Evolutionary conservation across 2,888 invertebrate species (phyloP), one percentile per base, ranked within the genome.

Genomic region (Octonoba sinensis): DNA sequence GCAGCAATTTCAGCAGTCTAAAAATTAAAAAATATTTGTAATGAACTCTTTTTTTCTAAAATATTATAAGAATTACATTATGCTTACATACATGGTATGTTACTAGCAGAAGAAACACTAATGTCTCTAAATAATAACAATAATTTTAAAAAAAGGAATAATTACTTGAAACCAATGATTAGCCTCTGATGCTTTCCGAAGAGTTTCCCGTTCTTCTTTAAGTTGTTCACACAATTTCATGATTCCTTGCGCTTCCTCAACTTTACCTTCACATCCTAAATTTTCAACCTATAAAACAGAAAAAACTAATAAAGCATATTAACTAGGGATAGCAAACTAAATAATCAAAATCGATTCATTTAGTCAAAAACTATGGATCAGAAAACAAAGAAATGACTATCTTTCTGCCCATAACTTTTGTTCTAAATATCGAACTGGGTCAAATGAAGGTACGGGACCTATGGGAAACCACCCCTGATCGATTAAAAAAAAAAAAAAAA

Each of bases 211-310:
- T 88, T 99, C 98, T 86, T 97, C 96, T 88, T 96, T 96, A 24
- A 99, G 90, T 87, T 97, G 93, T 88, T 99, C 99, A 88, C 96
- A 97, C 1, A 96, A 91, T 87, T 96, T 95, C 95, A 98, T 96
- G 27, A 98, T 91, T 62, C 96, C 96, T 89, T 99, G 97, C 0
- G 98, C 97, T 89, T 99, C 97, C 88, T 98, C 98, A 0, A 99
- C 97, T 88, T 97, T 96, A 0, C 97, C 97, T 85, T 96, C 93
- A 86, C 94, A 96, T 0, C 98, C 99, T 13, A 97, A 94, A 88
- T 95, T 93, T 87, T 99, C 98, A 0, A 97, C 89, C 88, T 89
- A 75, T 18, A 70, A 83, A 66, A 76, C 15, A 20, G 67, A 6
- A 54, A 27, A 27, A 27, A 49, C 12, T 36, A 44, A 64, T 57